Base-by-base conservation (phyloP, 2,113 vertebrate genomes). In the Hippocampus abdominalis region DNA sequence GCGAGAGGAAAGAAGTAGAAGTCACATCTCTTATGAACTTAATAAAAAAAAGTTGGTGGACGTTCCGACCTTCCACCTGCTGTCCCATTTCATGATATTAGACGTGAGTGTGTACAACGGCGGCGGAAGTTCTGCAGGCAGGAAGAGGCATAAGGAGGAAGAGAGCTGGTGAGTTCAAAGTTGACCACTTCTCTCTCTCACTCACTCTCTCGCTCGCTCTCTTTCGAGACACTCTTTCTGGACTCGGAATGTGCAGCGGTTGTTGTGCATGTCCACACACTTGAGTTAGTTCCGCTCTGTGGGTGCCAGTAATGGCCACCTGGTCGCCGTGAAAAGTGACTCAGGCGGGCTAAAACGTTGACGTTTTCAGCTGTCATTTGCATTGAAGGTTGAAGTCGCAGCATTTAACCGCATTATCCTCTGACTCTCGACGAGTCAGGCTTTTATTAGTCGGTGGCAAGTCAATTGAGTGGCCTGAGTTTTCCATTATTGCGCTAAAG, bases 111-210 rank as follows among this genome's bases (percentile, higher is more conserved):
- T 64, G 65, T 39, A 68, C 61, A 29, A 16, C 73, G 74, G 73
- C 40, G 25, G 54, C n/a, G 57, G 27, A 29, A 29, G 15, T 60
- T 75, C 21, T 59, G 56, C 32, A 68, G 70, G 68, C 72, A 81
- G 79, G 77, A 86, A 77, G 62, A 77, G 73, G 73, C 32, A 70
- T 76, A 78, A 66, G 51, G 81, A 84, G 83, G 79, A 85, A 84
- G 70, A 84, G 71, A 88, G 84, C 89, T 90, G 90, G 89, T 91
- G 71, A 91, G 89, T 91, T 80, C 80, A 79, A 88, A 89, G 83
- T 88, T 87, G 68, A 81, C 67, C 83, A 76, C 81, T 77, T 77
- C 82, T 86, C 79, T 81, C 49, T 8, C 21, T 46, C 32, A 25
- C 4, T 65, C 21, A 7, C 7, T 39, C 3, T 18, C 29, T 49